Base-by-base conservation (phyloP, 2,797 vertebrate species). In the Coilia nasus region DNA sequence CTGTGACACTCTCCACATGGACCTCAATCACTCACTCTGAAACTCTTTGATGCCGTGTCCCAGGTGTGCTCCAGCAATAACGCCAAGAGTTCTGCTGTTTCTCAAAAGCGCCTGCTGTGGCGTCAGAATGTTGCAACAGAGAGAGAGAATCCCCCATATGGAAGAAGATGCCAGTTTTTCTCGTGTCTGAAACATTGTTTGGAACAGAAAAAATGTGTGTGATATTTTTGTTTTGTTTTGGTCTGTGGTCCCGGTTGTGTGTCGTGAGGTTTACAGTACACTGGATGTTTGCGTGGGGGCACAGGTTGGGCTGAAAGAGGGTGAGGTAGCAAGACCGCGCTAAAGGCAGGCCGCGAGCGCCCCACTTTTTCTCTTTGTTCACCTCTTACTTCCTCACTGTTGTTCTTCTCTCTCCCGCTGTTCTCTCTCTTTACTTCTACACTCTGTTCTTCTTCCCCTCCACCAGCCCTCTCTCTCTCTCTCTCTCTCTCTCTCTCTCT, bases 201-300 rank as follows among this genome's bases (percentile, higher is more conserved):
- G 2, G 50, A 54, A 54, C 7, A 54, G 50, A 54, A 54, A 54
- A 90, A 91, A 89, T 81, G 11, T 92, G 71, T 81, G 86, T 80
- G 83, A 89, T n/a, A 81, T 84, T 85, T 67, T 9, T 84, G 85
- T 89, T 84, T 90, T 83, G 88, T 83, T 19, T 78, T 21, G 35
- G 17, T 78, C 19, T 78, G 71, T 78, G 71, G 71, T 78, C 35
- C 71, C 44, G 71, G 71, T 78, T 44, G 71, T 78, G 67, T 75
- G 21, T 78, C 31, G 17, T 78, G 71, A 44, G 71, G 71, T 78
- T 78, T 78, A 78, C 71, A 78, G 31, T 78, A 44, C 71, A 78
- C 71, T 78, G 71, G 71, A 78, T 78, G 35, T 78, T 35, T 21
- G 71, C 41, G 71, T 19, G 15, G 6, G 31, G 15, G 31, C 35